phyloP scores from a whole-genome alignment of 2,888 invertebrate genomes.

The Drosophila kuntzei region DNA sequence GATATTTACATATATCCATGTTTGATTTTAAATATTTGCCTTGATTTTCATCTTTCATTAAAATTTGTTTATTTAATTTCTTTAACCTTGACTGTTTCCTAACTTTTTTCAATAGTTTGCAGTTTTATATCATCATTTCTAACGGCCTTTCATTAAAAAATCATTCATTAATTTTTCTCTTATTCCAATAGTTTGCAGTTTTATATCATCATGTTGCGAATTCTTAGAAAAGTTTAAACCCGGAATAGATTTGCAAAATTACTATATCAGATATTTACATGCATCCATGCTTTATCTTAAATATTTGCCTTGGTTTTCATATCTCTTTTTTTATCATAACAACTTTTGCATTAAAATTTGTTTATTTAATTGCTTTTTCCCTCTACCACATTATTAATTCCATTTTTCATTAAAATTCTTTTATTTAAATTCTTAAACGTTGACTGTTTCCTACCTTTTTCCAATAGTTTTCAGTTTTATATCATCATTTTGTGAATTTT shows the following conservation, averaged over 20 bases:
- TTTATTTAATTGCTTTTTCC: too few species aligned
- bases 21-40: background rate
- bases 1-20: background rate
- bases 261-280: background rate
- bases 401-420: too few species aligned
- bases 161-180: too few species aligned
- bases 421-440: too few species aligned
- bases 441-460: too few species aligned
- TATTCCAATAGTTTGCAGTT: background rate
- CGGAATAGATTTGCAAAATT: background rate
- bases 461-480: background rate
- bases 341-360: too few species aligned
- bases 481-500: background rate
- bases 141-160: too few species aligned
- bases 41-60: too few species aligned
- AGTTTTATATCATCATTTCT: too few species aligned
- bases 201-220: background rate
- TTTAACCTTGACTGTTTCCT: too few species aligned
- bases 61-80: too few species aligned
- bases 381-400: too few species aligned
- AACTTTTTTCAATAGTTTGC: background rate
- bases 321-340: background rate
- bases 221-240: background rate
- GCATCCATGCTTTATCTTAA: background rate
- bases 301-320: background rate